Conservation (phyloP, 2,888 invertebrate genomes). For the Drosophila anceps region DNA sequence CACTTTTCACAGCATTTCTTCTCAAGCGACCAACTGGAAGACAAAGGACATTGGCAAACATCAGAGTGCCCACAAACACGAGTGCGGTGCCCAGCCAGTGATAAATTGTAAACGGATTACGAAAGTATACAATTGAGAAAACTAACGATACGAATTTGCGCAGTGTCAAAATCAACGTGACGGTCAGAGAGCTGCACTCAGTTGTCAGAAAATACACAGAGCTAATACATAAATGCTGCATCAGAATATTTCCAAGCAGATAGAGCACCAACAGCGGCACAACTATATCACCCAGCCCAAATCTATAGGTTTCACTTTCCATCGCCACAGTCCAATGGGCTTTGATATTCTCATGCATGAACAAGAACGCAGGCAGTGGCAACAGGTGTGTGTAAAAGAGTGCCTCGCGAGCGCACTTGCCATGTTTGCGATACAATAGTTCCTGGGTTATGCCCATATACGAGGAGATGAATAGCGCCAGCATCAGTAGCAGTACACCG, state of each 20-base stretch:
- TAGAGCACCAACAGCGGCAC: conserved; percentile 84
- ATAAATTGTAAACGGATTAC: conserved; percentile 94
- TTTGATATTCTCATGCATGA: conserved; percentile 91
- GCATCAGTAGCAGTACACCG: conserved; percentile 92
- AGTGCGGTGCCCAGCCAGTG: conserved; percentile 96
- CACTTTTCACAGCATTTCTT: conserved; percentile 39
- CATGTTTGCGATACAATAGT: conserved; percentile 91
- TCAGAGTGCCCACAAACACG: conserved; percentile 95
- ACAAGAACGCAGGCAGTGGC: conserved; percentile 94
- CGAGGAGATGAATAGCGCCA: conserved; percentile 95
- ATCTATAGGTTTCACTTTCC: conserved; percentile 34
- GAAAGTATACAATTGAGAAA: conserved; percentile 95
- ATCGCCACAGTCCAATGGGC: conserved; percentile 86
- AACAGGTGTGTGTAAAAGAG: conserved; percentile 94
- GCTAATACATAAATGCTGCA: conserved; percentile 97
- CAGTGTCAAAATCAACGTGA: conserved; percentile 96
- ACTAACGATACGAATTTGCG: conserved; percentile 97
- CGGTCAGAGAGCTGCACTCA: conserved; percentile 95
- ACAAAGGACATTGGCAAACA: conserved; percentile 92
- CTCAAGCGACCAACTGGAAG: conserved; percentile 69
- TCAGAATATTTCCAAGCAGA: conserved; percentile 91
- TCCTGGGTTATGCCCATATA: conserved; percentile 98
- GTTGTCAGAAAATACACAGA: conserved; percentile 97
- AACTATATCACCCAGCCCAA: conserved; percentile 39
- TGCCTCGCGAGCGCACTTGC: conserved; percentile 95